These are phyloP conservation scores for Canis aureus DNA, from an alignment of 2,113 vertebrate species.

Conservation along the genomic window DNA sequence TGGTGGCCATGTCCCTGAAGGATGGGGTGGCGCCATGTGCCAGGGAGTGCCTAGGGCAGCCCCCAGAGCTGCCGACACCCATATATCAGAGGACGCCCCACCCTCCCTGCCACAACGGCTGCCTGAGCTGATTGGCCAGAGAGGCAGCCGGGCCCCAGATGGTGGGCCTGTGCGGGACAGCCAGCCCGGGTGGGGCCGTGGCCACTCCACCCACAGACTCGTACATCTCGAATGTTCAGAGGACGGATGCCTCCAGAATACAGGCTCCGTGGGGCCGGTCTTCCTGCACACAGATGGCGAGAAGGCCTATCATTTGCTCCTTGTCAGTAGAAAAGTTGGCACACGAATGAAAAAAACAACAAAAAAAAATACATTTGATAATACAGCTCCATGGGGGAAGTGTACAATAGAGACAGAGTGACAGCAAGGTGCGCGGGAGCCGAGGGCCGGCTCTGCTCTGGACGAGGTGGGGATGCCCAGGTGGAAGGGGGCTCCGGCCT, in stretches of 20 bases:
- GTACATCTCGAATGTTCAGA: rapidly evolving
- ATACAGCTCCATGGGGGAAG: rapidly evolving
- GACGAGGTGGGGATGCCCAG: rapidly evolving
- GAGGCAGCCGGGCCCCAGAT: rapidly evolving
- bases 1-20: rapidly evolving
- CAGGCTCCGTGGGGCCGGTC: neutral
- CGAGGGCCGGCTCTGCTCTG: rapidly evolving
- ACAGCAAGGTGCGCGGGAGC: rapidly evolving
- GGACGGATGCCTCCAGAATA: neutral
- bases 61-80: neutral
- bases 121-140: no score
- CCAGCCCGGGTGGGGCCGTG: rapidly evolving
- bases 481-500: neutral
- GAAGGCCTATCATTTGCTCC: neutral
- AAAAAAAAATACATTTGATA: neutral
- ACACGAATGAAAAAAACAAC: neutral
- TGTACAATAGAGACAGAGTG: rapidly evolving
- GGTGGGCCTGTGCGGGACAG: rapidly evolving
- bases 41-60: rapidly evolving
- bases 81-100: neutral
- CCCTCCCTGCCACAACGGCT: rapidly evolving
- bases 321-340: neutral
- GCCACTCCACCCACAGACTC: neutral
- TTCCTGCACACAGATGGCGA: neutral
- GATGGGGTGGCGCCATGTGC: rapidly evolving